These are phyloP conservation scores for Acronicta psi DNA, from an alignment of 2,888 invertebrate genomes.

Conservation along the genomic window DNA sequence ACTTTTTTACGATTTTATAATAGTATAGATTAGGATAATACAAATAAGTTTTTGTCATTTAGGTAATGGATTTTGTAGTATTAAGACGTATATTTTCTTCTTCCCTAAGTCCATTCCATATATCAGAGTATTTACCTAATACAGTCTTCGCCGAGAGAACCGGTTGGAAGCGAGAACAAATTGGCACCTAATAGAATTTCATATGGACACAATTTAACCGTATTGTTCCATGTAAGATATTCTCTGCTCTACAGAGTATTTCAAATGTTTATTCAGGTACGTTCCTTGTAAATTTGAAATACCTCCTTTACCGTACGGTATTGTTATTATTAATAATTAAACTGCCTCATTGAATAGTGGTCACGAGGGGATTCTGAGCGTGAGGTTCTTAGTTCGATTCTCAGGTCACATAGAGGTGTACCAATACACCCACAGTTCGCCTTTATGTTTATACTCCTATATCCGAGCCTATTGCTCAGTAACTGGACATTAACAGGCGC, in stretches of 20 bases:
- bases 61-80: no score
- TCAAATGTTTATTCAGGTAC: constrained; percentile 32
- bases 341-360: neutral
- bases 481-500: no score
- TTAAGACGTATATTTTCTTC: constrained; percentile 6
- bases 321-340: neutral
- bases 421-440: no score
- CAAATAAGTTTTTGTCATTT: no score
- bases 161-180: constrained; percentile 38
- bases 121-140: constrained; percentile 47
- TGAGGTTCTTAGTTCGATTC: no score
- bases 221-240: constrained; percentile 24
- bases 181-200: constrained; percentile 55
- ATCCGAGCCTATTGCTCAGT: no score
- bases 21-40: no score
- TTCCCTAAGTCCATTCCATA: constrained; percentile 37
- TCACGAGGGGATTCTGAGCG: no score
- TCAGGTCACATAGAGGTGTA: no score
- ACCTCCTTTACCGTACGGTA: no score
- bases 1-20: no score
- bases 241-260: constrained; percentile 9
- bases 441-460: no score
- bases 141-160: constrained; percentile 44
- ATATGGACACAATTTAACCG: constrained; percentile 53
- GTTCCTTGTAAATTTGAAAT: constrained; percentile 33